Base-by-base conservation (phyloP, 2,113 vertebrate genomes). In the Neodon shergylaensis region DNA sequence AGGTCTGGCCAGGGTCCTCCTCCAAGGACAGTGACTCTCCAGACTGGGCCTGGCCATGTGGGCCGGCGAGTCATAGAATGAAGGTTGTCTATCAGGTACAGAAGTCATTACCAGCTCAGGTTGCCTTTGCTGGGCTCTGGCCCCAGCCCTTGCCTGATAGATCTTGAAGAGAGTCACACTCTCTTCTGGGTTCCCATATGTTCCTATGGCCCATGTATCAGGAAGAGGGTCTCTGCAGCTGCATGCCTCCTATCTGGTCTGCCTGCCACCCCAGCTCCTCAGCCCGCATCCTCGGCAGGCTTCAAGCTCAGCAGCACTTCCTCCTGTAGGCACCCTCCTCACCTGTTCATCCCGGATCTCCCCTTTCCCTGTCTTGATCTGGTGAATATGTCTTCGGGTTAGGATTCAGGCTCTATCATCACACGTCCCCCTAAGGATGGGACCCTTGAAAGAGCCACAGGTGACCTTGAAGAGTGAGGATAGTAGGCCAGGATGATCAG, bases 1-100 rank as follows among this genome's bases (percentile, higher is more conserved):
- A 11, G 16, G 19, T 83, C 44, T 47, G 39, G 28, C 16, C 42
- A 63, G 72, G 7, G 2, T 58, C 28, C 21, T 44, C 49, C 63
- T 49, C 79, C 24, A 6, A 49, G 21, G 54, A 47, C 5, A 13
- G 28, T 3, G 14, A 58, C 65, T 26, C 5, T 7, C 7, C 36
- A 4, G 7, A 31, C n/a, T 28, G 7, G 3, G 24, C 39, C 5
- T 1, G 42, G 0, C 0, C 13, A 16, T 28, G 26, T 26, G 54
- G 54, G 8, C 28, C 1, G 0, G 24, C 17, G 19, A 87, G 54
- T 47, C 12, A 4, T n/a, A 9, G 17, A 17, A 28, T 10, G 1
- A 42, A 70, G 21, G 22, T 22, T 16, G 16, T 14, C 28, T 83
- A 16, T 36, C 31, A 22, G n/a, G 10, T 14, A 24, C 11, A 66